A percentile compares a stretch with the other conserved stretches of the same genome.
phyloP scores from a whole-genome alignment of 2,888 invertebrate genomes.

The Acleris cristana region DNA sequence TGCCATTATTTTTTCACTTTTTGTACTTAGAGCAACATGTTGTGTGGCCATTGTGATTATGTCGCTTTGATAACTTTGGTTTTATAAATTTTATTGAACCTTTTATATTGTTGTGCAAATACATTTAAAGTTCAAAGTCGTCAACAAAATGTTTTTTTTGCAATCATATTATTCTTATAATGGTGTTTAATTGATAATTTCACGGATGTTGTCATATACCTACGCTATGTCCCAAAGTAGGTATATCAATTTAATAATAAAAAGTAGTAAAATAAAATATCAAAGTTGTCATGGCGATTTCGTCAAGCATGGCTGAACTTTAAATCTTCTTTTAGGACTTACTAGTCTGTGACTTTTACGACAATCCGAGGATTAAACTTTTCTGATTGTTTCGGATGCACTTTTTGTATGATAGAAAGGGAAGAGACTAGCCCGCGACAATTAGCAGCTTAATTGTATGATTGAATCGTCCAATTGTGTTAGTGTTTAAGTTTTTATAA shows the following conservation, averaged over 20 bases:
- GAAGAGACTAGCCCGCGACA: not conserved
- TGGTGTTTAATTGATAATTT: too few species aligned
- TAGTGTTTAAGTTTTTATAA: constrained; percentile 44
- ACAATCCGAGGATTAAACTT: not conserved
- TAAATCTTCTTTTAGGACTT: not conserved
- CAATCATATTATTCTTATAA: too few species aligned
- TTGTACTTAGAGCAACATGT: constrained; percentile 38
- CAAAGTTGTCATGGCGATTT: not conserved
- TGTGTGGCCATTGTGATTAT: constrained; percentile 8
- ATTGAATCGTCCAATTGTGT: constrained; percentile 29
- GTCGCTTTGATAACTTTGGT: constrained; percentile 17
- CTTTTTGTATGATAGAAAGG: not conserved
- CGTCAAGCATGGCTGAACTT: not conserved
- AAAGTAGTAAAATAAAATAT: not conserved
- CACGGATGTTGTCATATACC: too few species aligned
- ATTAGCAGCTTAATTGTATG: constrained; percentile 10
- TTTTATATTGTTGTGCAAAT: not conserved
- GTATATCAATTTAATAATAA: too few species aligned
- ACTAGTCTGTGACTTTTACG: constrained; percentile 1
- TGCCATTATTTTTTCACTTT: constrained; percentile 50
- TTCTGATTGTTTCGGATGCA: not conserved
- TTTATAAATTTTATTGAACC: constrained; percentile 6
- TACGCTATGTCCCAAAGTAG: too few species aligned
- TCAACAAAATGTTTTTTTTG: too few species aligned
- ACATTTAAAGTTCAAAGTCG: not conserved